Evolutionary conservation across 2,797 vertebrate species (phyloP).

Genomic region (Hoplostethus atlanticus): DNA sequence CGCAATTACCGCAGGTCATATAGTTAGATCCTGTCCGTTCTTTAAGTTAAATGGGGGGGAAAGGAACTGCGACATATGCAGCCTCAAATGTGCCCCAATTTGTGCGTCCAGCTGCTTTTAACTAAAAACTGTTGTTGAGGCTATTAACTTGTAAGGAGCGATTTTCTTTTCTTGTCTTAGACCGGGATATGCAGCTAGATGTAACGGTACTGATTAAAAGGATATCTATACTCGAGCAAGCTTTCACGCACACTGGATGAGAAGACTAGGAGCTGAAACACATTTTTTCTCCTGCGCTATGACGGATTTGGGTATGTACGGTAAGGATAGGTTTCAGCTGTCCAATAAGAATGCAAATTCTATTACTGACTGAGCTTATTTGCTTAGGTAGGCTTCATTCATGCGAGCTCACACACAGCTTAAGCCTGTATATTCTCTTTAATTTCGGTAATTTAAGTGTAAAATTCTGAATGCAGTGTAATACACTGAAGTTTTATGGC

Average conservation of each 20-base stretch:
- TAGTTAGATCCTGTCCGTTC: conserved; percentile 64
- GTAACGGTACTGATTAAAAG: conserved; percentile 56
- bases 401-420: conserved; percentile 54
- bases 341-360: conserved; percentile 47
- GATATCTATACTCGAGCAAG: conserved; percentile 71
- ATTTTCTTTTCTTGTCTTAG: conserved; percentile 34
- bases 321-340: conserved; percentile 58
- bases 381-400: conserved; percentile 54
- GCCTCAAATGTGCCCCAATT: conserved; percentile 61
- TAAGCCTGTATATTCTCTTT: conserved; percentile 21
- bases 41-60: conserved; percentile 77
- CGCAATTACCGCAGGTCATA: conserved; percentile 74
- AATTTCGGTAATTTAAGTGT: conserved; percentile 62
- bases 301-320: conserved; percentile 77
- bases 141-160: conserved; percentile 52
- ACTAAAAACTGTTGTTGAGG: conserved; percentile 56
- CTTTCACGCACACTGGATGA: conserved; percentile 65
- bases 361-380: conserved; percentile 59
- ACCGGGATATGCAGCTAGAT: conserved; percentile 52
- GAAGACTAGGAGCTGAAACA: conserved; percentile 77
- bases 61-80: conserved; percentile 75
- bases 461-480: conserved; percentile 57
- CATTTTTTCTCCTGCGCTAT: conserved; percentile 63
- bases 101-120: conserved; percentile 60
- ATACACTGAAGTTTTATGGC: conserved; percentile 74